A percentile compares a stretch with the other conserved stretches of the same genome.
Conservation (phyloP, 2,797 vertebrate genomes). For the Cetoscarus ocellatus region DNA sequence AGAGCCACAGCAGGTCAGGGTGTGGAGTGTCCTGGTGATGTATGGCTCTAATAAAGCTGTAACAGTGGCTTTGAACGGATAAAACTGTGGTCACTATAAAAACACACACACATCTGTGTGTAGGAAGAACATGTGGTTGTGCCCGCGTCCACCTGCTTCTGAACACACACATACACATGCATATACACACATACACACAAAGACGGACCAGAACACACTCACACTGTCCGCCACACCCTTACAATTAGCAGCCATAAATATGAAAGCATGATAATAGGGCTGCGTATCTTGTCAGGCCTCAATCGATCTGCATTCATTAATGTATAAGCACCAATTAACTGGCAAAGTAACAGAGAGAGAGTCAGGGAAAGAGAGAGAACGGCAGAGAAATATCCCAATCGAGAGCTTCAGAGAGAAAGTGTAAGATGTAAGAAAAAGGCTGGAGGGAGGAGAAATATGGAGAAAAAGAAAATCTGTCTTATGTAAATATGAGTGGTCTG, state of each 20-base stretch:
- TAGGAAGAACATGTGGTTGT: constrained; percentile 8
- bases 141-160: neutral
- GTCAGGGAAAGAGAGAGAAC: neutral
- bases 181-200: constrained; percentile 7
- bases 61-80: constrained; percentile 50
- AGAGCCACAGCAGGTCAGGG: constrained; percentile 25
- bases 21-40: constrained; percentile 49
- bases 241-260: constrained; percentile 73
- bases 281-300: constrained; percentile 57
- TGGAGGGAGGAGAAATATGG: constrained; percentile 9
- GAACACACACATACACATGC: neutral
- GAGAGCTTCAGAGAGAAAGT: neutral
- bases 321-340: constrained; percentile 75
- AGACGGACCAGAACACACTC: constrained; percentile 29
- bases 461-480: constrained; percentile 1
- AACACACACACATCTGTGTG: constrained; percentile 24
- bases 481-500: constrained; percentile 48
- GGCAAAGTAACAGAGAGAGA: constrained; percentile 45
- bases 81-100: constrained; percentile 37
- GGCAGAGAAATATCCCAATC: constrained; percentile 13
- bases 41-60: constrained; percentile 71
- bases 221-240: constrained; percentile 27
- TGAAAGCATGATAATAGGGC: constrained; percentile 66
- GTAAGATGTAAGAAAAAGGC: constrained; percentile 6
- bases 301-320: constrained; percentile 74